Conservation (phyloP, 2,888 invertebrate genomes). For the Andrena minutula region DNA sequence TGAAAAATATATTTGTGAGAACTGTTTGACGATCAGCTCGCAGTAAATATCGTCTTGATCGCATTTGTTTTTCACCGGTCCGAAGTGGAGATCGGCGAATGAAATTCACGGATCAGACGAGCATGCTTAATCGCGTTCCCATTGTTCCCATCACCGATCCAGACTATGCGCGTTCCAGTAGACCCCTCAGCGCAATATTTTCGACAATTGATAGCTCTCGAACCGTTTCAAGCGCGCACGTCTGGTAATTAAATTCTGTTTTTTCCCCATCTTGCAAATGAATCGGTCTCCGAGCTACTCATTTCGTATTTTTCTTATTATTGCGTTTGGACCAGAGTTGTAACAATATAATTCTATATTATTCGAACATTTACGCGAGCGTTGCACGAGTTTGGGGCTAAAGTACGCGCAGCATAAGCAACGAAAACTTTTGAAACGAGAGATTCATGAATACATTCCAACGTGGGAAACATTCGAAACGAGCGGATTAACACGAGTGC, state of each 20-base stretch:
- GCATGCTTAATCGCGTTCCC: slow-evolving; percentile 38
- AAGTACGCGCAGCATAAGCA: no score
- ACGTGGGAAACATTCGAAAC: neutral
- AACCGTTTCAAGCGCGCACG: slow-evolving; percentile 17
- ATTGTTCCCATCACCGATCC: slow-evolving; percentile 22
- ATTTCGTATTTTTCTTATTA: no score
- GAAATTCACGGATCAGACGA: slow-evolving; percentile 16
- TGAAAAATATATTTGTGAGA: slow-evolving; percentile 22
- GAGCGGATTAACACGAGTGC: slow-evolving; percentile 13
- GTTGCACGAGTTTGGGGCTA: no score
- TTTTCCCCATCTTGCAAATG: neutral
- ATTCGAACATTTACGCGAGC: no score
- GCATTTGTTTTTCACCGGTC: slow-evolving; percentile 21
- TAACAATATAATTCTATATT: no score
- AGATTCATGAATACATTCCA: no score
- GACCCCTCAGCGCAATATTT: slow-evolving; percentile 28
- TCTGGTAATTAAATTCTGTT: slow-evolving; percentile 25
- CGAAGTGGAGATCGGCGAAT: slow-evolving; percentile 1
- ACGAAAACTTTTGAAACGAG: no score
- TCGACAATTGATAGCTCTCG: slow-evolving; percentile 29
- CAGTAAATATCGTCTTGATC: slow-evolving; percentile 36
- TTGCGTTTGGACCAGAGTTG: no score
- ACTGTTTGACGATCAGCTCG: slow-evolving; percentile 31
- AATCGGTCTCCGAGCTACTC: neutral
- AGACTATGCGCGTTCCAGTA: slow-evolving; percentile 2